Evolutionary conservation across 2,888 invertebrate species (phyloP).

Genomic region (Synergus itoensis): DNA sequence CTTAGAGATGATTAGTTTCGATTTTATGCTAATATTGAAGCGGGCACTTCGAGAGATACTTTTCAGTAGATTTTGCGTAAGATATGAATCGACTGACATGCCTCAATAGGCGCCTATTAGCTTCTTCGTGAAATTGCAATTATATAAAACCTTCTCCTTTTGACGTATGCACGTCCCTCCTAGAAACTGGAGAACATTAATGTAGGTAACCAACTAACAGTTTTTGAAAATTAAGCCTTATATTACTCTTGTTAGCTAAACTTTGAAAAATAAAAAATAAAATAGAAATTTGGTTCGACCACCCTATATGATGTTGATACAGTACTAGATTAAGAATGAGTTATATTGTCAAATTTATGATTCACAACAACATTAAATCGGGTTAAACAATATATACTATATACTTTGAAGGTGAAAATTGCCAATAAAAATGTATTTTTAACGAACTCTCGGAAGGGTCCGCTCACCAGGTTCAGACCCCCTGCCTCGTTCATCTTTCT

Average conservation of each 20-base stretch:
- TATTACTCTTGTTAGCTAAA: too few species aligned
- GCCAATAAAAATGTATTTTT: neutral
- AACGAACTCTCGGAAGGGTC: neutral
- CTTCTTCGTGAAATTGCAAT: conserved; percentile 36
- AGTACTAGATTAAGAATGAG: neutral
- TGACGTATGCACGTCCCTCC: neutral
- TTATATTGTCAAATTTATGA: neutral
- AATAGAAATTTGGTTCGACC: too few species aligned
- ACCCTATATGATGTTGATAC: neutral
- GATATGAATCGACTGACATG: conserved; percentile 45
- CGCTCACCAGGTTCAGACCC: conserved; percentile 5
- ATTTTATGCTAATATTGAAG: conserved; percentile 50
- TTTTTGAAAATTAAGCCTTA: neutral
- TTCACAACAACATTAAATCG: conserved; percentile 1
- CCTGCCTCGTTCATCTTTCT: conserved; percentile 33
- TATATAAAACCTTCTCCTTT: neutral
- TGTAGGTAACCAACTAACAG: neutral
- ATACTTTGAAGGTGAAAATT: neutral
- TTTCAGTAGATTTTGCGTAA: conserved; percentile 45
- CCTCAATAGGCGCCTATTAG: conserved; percentile 50
- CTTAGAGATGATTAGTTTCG: neutral
- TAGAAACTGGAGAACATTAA: neutral
- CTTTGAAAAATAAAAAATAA: too few species aligned
- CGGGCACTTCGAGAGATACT: conserved; percentile 47
- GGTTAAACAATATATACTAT: neutral